These are phyloP conservation scores for Zalophus californianus DNA, from an alignment of 2,797 vertebrate genomes.

Conservation along the genomic window DNA sequence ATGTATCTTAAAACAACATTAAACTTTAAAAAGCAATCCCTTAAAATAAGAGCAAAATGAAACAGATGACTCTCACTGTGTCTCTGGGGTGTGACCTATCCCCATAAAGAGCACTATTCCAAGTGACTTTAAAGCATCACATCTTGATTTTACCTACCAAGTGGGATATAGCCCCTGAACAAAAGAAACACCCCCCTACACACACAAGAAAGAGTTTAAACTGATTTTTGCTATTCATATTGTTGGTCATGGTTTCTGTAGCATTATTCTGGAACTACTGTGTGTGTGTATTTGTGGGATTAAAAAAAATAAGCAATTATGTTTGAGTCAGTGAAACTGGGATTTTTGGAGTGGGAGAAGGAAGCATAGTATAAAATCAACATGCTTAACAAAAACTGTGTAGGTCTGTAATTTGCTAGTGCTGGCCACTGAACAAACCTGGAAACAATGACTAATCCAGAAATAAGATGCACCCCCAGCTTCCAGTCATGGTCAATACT, in stretches of 20 bases:
- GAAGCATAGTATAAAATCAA: not conserved
- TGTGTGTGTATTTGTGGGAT: not conserved
- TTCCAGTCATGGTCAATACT: not conserved
- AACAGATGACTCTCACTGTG: not conserved
- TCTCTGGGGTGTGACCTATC: no score
- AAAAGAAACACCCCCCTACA: not conserved
- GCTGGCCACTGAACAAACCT: not conserved
- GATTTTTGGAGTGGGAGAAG: slow-evolving; percentile 1
- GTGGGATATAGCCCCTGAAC: not conserved
- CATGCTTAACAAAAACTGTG: not conserved
- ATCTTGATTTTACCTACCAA: not conserved
- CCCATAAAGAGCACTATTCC: not conserved
- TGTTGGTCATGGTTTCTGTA: not conserved
- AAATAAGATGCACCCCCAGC: not conserved
- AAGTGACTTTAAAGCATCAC: not conserved
- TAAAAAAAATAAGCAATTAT: not conserved
- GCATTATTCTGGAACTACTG: not conserved
- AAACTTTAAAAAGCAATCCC: not conserved
- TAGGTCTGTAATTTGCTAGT: not conserved
- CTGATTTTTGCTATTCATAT: not conserved
- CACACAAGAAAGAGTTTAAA: not conserved
- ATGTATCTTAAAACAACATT: not conserved
- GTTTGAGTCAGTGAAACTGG: not conserved
- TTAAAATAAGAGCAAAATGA: not conserved
- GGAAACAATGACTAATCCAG: not conserved